Evolutionary conservation across 1,140 invertebrate species (phyloP), one percentile per base, ranked within the genome.

Genomic region (Rhopalosiphum padi): DNA sequence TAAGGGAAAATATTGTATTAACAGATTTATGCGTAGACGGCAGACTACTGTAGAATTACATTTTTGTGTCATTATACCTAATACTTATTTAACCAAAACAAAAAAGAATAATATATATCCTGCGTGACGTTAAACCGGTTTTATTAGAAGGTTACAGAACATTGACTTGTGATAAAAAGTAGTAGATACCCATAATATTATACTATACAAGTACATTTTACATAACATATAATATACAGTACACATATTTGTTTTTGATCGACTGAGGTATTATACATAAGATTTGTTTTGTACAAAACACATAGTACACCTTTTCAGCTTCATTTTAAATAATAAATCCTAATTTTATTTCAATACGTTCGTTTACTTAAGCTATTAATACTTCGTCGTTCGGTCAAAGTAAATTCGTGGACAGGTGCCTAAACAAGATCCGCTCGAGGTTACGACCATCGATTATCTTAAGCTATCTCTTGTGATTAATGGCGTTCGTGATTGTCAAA

Each of bases 61-160:
- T 43, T 85, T 18, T 83, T 85, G 83, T 25, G 37, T 85, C 11
- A 37, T 43, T 85, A 41, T 37, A 41, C 41, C 1, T 41, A 9
- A 23, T 83, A 37, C 11, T 85, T 41, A 25, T 41, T 6, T 30
- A 85, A 37, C 3, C 8, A 4, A 89, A 51, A 55, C n/a, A 53
- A 60, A 55, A 41, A 68, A 51, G 48, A 90, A 60, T 41, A 85
- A 48, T 41, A 88, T 51, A 53, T 43, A 85, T 60, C 37, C 37
- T 18, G 41, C 35, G 35, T 89, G 88, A 60, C 60, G 37, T 68
- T 30, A 90, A 90, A 90, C 89, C 89, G 89, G 89, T 90, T 90
- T 90, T 3, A 41, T 37, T 22, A 90, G 88, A 90, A 90, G 89
- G 89, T 90, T 90, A 90, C n/a, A 90, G 55, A 90, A 90, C 89